A percentile compares a stretch with the other conserved stretches of the same genome.
These are phyloP conservation scores for Pollenia angustigena DNA, from an alignment of 2,888 invertebrate genomes.

Conservation along the genomic window DNA sequence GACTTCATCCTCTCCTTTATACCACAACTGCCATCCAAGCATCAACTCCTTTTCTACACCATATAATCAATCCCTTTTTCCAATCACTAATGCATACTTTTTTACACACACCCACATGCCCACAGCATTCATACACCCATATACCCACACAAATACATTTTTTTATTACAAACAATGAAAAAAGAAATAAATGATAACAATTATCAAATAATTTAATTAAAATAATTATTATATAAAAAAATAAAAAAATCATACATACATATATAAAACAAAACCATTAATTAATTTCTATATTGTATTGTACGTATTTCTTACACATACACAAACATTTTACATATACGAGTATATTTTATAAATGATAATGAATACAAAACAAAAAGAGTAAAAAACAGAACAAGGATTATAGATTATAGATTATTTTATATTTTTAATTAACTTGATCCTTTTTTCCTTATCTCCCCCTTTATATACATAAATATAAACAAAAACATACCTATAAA, in stretches of 20 bases:
- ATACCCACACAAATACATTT: slow-evolving; percentile 35
- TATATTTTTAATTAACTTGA: slow-evolving; percentile 47
- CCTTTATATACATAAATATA: slow-evolving; percentile 47
- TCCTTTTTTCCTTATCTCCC: slow-evolving; percentile 55
- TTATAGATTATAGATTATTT: slow-evolving; percentile 45
- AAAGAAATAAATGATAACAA: slow-evolving; percentile 53
- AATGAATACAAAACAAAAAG: background rate
- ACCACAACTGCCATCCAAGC: background rate
- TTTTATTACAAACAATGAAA: slow-evolving; percentile 63
- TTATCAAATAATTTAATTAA: slow-evolving; percentile 71
- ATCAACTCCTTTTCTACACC: background rate
- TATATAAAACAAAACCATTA: slow-evolving; percentile 70
- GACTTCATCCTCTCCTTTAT: slow-evolving; percentile 9
- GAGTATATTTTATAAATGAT: slow-evolving; percentile 52
- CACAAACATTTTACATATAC: slow-evolving; percentile 58
- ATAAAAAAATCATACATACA: slow-evolving; percentile 60
- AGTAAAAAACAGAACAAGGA: slow-evolving; percentile 52
- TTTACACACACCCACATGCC: slow-evolving; percentile 13
- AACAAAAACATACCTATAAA: slow-evolving; percentile 48
- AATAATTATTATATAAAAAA: slow-evolving; percentile 69
- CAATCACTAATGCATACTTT: slow-evolving; percentile 31
- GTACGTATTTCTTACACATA: slow-evolving; percentile 67
- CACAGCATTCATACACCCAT: slow-evolving; percentile 35
- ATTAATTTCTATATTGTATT: slow-evolving; percentile 60
- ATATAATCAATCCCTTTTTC: background rate